Evolutionary conservation across 2,113 vertebrate species (phyloP), one percentile per base, ranked within the genome.

Genomic region (Brachyhypopomus occidentalis): DNA sequence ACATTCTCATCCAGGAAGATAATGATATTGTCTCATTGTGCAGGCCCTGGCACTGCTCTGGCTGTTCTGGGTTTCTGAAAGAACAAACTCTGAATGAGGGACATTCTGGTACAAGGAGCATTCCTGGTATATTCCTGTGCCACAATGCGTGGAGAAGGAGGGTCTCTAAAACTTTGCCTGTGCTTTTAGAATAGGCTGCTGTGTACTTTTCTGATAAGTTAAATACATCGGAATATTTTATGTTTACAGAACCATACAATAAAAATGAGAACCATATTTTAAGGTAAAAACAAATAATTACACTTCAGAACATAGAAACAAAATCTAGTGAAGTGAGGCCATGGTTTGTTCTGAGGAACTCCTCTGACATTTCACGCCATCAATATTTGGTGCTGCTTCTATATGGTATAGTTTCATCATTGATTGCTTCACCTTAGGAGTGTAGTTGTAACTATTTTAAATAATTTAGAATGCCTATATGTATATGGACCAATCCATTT

Each of bases 21-120:
- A 89, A 92, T 91, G 87, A 92, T 88, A 85, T 84, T 69, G 83
- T 86, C 80, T 86, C 75, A 87, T 92, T 92, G 88, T 92, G 86
- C 83, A 58, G 79, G 80, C 48, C 64, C 83, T 81, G 77, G 81
- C 83, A 87, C 58, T 75, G 84, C 80, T 59, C 76, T 79, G 75
- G 78, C 58, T 80, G 82, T 85, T 71, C 84, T 84, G 59, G 77
- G 77, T 78, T 62, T 77, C 76, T 75, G 79, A 69, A 60, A 74
- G 77, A 85, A 87, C 75, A 87, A 78, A 78, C 79, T 17, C 62
- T 79, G 62, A 81, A 75, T 77, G 86, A 83, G 62, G 77, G 41
- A 48, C 67, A 86, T 77, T 83, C 52, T 63, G 71, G 36, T 48
- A 64, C 72, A 62, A 77, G 59, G 59, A 72, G 20, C 34, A 48